phyloP scores from a whole-genome alignment of 2,797 vertebrate genomes.

The Kryptolebias ocellatus region DNA sequence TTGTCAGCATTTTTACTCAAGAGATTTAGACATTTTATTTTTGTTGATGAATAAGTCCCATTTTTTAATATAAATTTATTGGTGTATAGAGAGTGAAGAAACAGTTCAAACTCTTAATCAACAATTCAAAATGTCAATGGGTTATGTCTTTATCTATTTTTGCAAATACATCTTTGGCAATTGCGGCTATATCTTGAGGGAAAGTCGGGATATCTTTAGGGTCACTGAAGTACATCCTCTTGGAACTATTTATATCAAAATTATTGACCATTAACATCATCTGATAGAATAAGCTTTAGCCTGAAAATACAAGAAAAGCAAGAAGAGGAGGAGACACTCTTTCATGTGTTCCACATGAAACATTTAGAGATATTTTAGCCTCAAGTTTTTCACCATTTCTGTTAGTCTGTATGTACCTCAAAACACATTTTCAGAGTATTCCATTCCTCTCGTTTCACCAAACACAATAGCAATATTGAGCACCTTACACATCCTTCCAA shows the following conservation, averaged over 20 bases:
- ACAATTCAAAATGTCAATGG: background rate
- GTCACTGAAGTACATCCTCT: too few relatives aligned
- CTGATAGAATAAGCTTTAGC: too few relatives aligned
- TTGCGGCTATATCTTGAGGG: too few relatives aligned
- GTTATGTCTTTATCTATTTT: background rate
- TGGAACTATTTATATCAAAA: too few relatives aligned
- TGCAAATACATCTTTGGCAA: background rate
- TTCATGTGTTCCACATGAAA: background rate
- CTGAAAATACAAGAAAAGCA: background rate
- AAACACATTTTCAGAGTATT: background rate
- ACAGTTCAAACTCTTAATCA: background rate
- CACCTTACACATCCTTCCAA: conserved; percentile 33
- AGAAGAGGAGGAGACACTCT: background rate
- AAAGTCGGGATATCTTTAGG: too few relatives aligned
- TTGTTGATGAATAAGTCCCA: background rate
- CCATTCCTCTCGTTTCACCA: conserved; percentile 9
- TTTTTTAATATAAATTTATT: background rate
- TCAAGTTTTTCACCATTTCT: too few relatives aligned
- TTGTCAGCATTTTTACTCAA: conserved; percentile 1
- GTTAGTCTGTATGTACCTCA: background rate
- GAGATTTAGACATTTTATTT: background rate
- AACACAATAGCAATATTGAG: conserved; percentile 12
- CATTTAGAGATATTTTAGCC: too few relatives aligned
- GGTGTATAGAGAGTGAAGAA: background rate
- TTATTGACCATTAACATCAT: too few relatives aligned